Evolutionary conservation across 2,888 invertebrate species (phyloP), one percentile per base, ranked within the genome.

Genomic region (Drosophila pseudotakahashii): DNA sequence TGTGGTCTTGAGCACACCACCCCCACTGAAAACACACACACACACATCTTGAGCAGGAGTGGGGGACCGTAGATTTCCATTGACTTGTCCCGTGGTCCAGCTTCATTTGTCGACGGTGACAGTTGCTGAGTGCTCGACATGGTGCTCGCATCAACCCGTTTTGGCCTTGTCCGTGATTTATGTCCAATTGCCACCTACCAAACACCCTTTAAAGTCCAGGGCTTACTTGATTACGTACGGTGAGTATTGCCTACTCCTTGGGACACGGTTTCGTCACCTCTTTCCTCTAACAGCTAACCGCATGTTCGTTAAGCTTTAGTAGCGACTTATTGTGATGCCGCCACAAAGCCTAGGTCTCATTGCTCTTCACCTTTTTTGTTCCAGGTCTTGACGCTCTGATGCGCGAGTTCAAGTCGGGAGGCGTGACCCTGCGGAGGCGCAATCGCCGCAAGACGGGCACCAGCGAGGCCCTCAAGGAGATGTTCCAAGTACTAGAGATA

Each of bases 361-460:
- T 36, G 9, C 10, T 47, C 34, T 34, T 26, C 23, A 16, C 54
- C n/a, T 36, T 45, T 57, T 55, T 42, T 37, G 13, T 32, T 77
- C 1, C 71, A 92, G 92, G 92, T 92, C 86, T 92, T 92, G 92
- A 92, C 91, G 92, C 92, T 91, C 81, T 92, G 90, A 90, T 92
- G 48, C 89, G 91, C 16, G 92, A 92, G 77, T 86, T 92, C 14
- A 92, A 91, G 79, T 91, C 91, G 54, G 92, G 92, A 30, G 90
- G 89, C 54, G 92, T 92, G 23, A 92, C 92, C 14, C 75, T 92
- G 50, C 87, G 92, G 51, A 90, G 92, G 50, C 91, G 91, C 53
- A 91, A 91, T 78, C 90, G 91, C 48, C 88, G 91, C 58, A 90
- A 87, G 73, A 91, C 91, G 23, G 88, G 88, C 69, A 91, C 90